These are phyloP conservation scores for Thalassoma bifasciatum DNA, from an alignment of 2,113 vertebrate genomes.

Conservation along the genomic window DNA sequence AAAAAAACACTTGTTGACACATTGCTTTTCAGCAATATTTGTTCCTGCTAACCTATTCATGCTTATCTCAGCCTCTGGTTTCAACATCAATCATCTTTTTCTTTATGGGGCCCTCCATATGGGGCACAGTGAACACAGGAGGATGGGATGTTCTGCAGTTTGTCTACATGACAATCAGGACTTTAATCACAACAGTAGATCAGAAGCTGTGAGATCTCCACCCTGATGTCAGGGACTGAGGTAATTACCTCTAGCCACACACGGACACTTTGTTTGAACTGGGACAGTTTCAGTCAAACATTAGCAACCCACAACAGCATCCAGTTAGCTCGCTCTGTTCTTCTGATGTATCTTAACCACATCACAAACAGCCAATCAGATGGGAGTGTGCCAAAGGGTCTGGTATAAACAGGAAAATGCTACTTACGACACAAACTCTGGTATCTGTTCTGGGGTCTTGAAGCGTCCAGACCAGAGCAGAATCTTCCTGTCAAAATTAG, in stretches of 20 bases:
- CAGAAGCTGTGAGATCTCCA: conserved; percentile 39
- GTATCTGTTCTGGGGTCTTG: conserved; percentile 91
- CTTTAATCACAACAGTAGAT: conserved; percentile 51
- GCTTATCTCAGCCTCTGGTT: neutral
- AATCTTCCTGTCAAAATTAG: conserved; percentile 86
- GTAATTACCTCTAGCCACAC: conserved; percentile 58
- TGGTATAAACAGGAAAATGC: conserved; percentile 74
- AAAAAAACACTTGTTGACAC: neutral
- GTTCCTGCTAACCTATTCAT: neutral
- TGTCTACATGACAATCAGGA: conserved; percentile 37
- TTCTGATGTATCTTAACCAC: conserved; percentile 47
- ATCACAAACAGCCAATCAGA: conserved; percentile 40
- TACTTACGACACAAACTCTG: conserved; percentile 92
- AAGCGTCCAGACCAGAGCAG: conserved; percentile 91
- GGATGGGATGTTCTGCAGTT: conserved; percentile 21
- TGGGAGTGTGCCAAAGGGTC: conserved; percentile 35
- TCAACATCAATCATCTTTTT: neutral
- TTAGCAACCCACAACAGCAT: conserved; percentile 7
- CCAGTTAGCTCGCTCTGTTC: conserved; percentile 38
- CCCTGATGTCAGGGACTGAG: conserved; percentile 47
- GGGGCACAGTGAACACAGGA: neutral
- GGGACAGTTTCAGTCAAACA: conserved; percentile 3
- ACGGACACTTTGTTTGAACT: conserved; percentile 59
- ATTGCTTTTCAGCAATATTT: neutral
- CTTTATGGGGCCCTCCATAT: neutral